phyloP scores from a whole-genome alignment of 2,797 vertebrate species.

The Salarias fasciatus region DNA sequence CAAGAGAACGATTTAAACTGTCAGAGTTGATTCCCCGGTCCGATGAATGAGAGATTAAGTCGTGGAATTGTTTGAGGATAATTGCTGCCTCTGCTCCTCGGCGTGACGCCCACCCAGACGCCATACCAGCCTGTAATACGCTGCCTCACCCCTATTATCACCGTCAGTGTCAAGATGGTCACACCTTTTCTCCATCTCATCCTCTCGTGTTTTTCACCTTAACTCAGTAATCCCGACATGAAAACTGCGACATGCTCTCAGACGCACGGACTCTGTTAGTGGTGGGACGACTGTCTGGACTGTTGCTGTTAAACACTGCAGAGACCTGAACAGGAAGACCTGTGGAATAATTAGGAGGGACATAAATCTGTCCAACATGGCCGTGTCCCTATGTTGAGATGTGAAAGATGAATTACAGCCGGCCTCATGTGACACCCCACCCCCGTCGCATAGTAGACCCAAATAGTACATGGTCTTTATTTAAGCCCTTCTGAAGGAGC shows the following conservation, averaged over 20 bases:
- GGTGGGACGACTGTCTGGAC: too few relatives aligned
- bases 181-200: conserved; percentile 39
- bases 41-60: conserved; percentile 64
- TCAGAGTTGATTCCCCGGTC: conserved; percentile 59
- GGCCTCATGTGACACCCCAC: background rate
- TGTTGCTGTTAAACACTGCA: conserved; percentile 37
- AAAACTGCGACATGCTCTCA: conserved; percentile 6
- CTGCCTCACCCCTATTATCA: conserved; percentile 54
- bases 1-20: conserved; percentile 62
- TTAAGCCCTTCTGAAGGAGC: too few relatives aligned
- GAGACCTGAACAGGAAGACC: conserved; percentile 38
- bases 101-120: conserved; percentile 59
- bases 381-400: conserved; percentile 19
- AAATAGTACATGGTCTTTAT: too few relatives aligned
- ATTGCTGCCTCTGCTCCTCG: conserved; percentile 58
- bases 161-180: conserved; percentile 39
- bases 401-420: conserved; percentile 14
- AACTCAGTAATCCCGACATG: too few relatives aligned
- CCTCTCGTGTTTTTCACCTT: conserved; percentile 16
- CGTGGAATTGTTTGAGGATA: conserved; percentile 53
- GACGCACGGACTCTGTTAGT: conserved; percentile 64
- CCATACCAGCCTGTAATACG: conserved; percentile 64
- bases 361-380: conserved; percentile 27
- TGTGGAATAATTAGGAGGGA: conserved; percentile 23
- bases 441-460: too few relatives aligned